phyloP scores from a whole-genome alignment of 2,888 invertebrate genomes.

The Trissolcus brochymenae region DNA sequence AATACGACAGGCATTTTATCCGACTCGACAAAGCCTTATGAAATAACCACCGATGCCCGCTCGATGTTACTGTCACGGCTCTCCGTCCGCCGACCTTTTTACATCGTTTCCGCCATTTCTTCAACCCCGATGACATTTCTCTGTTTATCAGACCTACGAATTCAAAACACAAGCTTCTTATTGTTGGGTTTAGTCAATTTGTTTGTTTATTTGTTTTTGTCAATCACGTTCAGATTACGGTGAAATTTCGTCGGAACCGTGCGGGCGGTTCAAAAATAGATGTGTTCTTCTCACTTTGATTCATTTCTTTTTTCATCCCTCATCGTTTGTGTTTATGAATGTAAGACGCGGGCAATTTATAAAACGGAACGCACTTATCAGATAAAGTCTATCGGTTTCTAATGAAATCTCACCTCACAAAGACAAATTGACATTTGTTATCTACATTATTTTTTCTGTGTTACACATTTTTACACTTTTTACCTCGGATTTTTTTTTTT shows the following conservation, averaged over 20 bases:
- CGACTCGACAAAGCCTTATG: constrained; percentile 44
- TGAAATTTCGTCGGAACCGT: no score
- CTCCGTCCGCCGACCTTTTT: constrained; percentile 5
- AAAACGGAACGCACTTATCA: no score
- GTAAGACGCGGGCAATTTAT: no score
- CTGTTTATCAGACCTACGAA: no score
- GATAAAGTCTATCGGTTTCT: constrained; percentile 8
- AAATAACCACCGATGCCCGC: constrained; percentile 37
- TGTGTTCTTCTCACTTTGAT: background rate
- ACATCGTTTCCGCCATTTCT: constrained; percentile 35
- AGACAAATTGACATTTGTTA: constrained; percentile 7
- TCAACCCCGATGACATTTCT: constrained; percentile 26
- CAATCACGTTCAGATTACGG: no score
- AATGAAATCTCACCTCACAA: constrained; percentile 1
- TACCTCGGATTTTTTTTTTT: no score
- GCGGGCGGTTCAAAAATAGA: no score
- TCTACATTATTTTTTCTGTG: background rate
- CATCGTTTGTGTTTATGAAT: no score
- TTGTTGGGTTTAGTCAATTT: no score
- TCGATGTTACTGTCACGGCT: constrained; percentile 21
- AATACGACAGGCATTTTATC: constrained; percentile 39
- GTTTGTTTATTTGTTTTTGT: no score
- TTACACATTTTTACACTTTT: no score
- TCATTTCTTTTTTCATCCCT: background rate
- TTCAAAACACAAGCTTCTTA: no score